phyloP scores from a whole-genome alignment of 1,140 invertebrate genomes.

The Ips typographus region DNA sequence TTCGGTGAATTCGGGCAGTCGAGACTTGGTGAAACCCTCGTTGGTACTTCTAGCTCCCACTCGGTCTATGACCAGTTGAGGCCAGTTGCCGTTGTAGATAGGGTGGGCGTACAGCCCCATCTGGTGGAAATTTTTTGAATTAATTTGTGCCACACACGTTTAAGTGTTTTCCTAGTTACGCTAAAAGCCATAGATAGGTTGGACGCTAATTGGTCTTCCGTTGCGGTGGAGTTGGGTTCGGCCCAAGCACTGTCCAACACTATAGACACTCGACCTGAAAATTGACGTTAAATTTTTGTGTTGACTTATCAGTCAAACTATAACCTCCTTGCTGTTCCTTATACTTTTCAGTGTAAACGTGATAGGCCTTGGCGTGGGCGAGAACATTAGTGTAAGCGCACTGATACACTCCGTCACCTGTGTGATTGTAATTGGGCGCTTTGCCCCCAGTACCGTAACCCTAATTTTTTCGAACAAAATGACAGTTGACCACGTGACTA shows the following conservation, averaged over 20 bases:
- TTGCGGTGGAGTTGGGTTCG: constrained; percentile 51
- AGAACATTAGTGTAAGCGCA: constrained; percentile 60
- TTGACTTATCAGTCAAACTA: constrained; percentile 10
- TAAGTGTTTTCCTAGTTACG: constrained; percentile 42
- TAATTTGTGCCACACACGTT: neutral
- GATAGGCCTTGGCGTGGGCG: constrained; percentile 59
- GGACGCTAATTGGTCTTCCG: constrained; percentile 54
- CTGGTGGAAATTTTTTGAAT: constrained; percentile 42
- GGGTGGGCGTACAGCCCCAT: constrained; percentile 66
- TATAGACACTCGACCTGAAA: constrained; percentile 55
- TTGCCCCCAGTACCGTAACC: constrained; percentile 33
- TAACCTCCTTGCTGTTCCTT: constrained; percentile 20
- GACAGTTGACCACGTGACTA: constrained; percentile 15
- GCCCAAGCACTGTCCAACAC: constrained; percentile 53
- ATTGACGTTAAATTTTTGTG: constrained; percentile 41
- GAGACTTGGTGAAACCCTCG: constrained; percentile 61
- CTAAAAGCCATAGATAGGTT: constrained; percentile 51
- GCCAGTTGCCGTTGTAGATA: constrained; percentile 67
- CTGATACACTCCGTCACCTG: constrained; percentile 58
- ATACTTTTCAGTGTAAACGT: constrained; percentile 57
- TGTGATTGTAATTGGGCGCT: constrained; percentile 29
- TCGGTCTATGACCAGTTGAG: constrained; percentile 60
- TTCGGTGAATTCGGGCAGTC: constrained; percentile 62
- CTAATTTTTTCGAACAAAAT: neutral
- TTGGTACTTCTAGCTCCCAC: constrained; percentile 59